Conservation (phyloP, 2,797 vertebrate genomes). For the Neosilurus mollespiculum region DNA sequence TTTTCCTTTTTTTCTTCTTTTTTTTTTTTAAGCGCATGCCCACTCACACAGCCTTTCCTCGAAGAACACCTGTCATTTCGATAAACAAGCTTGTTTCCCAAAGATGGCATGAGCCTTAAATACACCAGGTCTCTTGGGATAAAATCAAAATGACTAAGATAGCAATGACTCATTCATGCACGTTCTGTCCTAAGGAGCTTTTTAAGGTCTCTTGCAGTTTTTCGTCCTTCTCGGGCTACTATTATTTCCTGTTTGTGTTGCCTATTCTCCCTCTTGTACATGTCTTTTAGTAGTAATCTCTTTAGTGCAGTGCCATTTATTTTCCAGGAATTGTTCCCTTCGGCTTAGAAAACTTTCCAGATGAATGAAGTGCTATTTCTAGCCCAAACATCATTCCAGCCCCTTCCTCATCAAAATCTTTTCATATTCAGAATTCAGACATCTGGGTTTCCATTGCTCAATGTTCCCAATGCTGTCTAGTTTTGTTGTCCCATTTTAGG, state of each 20-base stretch:
- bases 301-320: slow-evolving; percentile 27
- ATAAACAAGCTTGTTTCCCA: slow-evolving; percentile 14
- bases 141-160: slow-evolving; percentile 29
- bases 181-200: slow-evolving; percentile 11
- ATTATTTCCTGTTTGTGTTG: slow-evolving; percentile 52
- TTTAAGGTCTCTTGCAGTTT: neutral
- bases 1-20: too few relatives aligned
- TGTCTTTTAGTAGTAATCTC: slow-evolving; percentile 24
- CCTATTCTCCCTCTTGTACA: slow-evolving; percentile 34
- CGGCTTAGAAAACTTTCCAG: slow-evolving; percentile 41
- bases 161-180: slow-evolving; percentile 27
- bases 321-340: slow-evolving; percentile 56
- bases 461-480: slow-evolving; percentile 7
- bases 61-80: slow-evolving; percentile 36
- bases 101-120: slow-evolving; percentile 25
- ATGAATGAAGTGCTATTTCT: slow-evolving; percentile 47
- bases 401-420: neutral
- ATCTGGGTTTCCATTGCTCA: slow-evolving; percentile 29
- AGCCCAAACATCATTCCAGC: slow-evolving; percentile 14
- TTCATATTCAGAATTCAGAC: neutral
- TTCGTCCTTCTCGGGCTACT: slow-evolving; percentile 34
- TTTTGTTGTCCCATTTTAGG: neutral
- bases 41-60: slow-evolving; percentile 18
- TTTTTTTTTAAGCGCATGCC: slow-evolving; percentile 15
- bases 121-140: slow-evolving; percentile 9